A percentile compares a stretch with the other conserved stretches of the same genome.
phyloP scores from a whole-genome alignment of 2,113 vertebrate genomes.

The Salvelinus sp. region DNA sequence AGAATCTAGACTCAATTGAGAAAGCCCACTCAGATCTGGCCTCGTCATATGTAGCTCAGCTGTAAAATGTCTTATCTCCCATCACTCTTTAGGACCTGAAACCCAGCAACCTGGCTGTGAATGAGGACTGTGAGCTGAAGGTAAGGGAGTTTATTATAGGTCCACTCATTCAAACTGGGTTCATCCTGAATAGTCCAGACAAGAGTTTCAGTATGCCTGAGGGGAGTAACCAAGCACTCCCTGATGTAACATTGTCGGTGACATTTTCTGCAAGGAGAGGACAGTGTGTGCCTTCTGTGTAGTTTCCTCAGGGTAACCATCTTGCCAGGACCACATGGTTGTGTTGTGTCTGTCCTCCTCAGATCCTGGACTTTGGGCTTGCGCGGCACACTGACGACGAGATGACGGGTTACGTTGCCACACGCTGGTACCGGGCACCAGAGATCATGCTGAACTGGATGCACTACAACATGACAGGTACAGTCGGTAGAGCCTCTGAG shows the following conservation, averaged over 20 bases:
- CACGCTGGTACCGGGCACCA: conserved; percentile 95
- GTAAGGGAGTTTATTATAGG: conserved; percentile 62
- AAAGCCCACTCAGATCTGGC: too few relatives aligned
- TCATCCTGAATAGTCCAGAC: not conserved
- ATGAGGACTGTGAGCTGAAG: conserved; percentile 98
- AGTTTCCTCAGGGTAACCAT: not conserved
- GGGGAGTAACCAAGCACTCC: too few relatives aligned
- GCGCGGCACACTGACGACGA: conserved; percentile 96
- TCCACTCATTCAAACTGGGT: not conserved
- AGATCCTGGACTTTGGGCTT: conserved; percentile 98
- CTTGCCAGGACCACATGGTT: not conserved
- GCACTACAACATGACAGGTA: conserved; percentile 99
- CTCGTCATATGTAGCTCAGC: not conserved
- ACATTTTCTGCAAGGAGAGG: too few relatives aligned
- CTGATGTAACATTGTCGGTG: too few relatives aligned
- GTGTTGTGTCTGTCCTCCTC: not conserved
- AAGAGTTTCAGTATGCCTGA: not conserved
- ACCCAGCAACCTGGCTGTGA: conserved; percentile 95
- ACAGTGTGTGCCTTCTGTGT: too few relatives aligned
- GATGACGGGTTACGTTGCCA: conserved; percentile 98
- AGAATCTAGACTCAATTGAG: too few relatives aligned
- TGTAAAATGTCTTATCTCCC: not conserved
- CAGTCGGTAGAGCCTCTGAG: not conserved
- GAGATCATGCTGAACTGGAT: conserved; percentile 99
- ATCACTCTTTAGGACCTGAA: conserved; percentile 86